Evolutionary conservation across 2,888 invertebrate genomes (phyloP).

Genomic region (Ptilodon capucinus): DNA sequence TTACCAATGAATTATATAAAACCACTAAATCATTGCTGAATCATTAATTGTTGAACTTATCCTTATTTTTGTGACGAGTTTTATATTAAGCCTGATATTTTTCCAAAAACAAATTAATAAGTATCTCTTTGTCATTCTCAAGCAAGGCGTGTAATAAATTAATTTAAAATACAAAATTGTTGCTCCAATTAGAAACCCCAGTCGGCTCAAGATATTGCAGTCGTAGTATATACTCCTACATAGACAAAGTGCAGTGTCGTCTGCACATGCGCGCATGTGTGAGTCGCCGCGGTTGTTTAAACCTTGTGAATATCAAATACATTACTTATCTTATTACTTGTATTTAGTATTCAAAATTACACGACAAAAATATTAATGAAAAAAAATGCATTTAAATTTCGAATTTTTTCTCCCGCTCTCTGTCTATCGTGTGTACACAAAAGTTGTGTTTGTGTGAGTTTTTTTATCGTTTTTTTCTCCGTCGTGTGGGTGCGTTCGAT

Average conservation of each 20-base stretch:
- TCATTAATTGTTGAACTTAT: no score
- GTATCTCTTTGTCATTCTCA: no score
- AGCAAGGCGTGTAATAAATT: no score
- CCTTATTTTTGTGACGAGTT: no score
- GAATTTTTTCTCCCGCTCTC: slow-evolving; percentile 24
- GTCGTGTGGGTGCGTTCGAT: slow-evolving; percentile 79
- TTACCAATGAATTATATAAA: no score
- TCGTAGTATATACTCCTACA: slow-evolving; percentile 60
- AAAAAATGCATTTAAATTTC: not conserved
- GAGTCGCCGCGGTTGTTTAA: slow-evolving; percentile 68
- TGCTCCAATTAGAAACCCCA: slow-evolving; percentile 7
- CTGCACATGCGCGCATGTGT: slow-evolving; percentile 52
- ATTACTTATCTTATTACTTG: slow-evolving; percentile 45
- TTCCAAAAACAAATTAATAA: no score
- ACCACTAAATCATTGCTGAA: no score
- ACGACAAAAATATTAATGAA: not conserved
- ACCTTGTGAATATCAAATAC: slow-evolving; percentile 73
- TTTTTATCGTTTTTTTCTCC: slow-evolving; percentile 81
- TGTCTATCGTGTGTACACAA: slow-evolving; percentile 41
- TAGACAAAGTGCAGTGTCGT: slow-evolving; percentile 63
- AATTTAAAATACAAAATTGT: not conserved
- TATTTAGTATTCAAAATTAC: not conserved
- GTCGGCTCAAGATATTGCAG: slow-evolving; percentile 39
- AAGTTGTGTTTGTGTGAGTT: slow-evolving; percentile 63
- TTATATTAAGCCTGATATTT: no score